These are phyloP conservation scores for Chorisops tibialis DNA, from an alignment of 2,888 invertebrate species.

Conservation along the genomic window DNA sequence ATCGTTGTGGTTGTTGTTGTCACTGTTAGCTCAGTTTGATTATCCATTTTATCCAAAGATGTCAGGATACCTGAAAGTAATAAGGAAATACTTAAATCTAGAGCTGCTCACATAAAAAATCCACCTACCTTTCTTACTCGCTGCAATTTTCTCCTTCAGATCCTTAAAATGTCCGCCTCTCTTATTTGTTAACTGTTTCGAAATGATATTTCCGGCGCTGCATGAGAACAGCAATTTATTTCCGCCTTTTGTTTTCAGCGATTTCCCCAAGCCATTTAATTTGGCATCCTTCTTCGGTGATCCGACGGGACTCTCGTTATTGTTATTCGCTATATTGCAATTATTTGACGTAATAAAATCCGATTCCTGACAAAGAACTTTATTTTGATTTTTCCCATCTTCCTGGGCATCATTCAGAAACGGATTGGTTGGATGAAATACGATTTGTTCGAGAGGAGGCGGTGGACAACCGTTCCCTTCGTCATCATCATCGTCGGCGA, in stretches of 20 bases:
- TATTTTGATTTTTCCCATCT: constrained; percentile 18
- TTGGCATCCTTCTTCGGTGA: constrained; percentile 23
- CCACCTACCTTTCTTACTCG: constrained; percentile 50
- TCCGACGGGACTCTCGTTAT: constrained; percentile 9
- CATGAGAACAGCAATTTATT: constrained; percentile 43
- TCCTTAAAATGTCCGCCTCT: constrained; percentile 57
- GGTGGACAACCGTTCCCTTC: no score
- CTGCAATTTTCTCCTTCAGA: constrained; percentile 56
- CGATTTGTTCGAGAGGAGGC: constrained; percentile 25
- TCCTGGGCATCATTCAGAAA: constrained; percentile 44
- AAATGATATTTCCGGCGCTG: constrained; percentile 39
- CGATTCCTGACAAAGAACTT: background rate
- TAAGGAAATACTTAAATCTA: background rate
- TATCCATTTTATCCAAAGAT: constrained; percentile 59
- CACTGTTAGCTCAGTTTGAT: constrained; percentile 52
- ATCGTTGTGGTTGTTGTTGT: constrained; percentile 34
- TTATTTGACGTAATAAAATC: constrained; percentile 5
- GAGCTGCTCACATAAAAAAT: background rate
- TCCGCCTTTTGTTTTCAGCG: constrained; percentile 41
- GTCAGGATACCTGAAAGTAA: constrained; percentile 52
- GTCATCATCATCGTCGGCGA: constrained; percentile 15
- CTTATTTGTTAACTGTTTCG: constrained; percentile 44
- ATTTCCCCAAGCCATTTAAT: background rate
- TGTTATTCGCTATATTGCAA: constrained; percentile 18
- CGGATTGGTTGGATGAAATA: constrained; percentile 50